Evolutionary conservation across 2,888 invertebrate species (phyloP).

Genomic region (Lumbricus terrestris): DNA sequence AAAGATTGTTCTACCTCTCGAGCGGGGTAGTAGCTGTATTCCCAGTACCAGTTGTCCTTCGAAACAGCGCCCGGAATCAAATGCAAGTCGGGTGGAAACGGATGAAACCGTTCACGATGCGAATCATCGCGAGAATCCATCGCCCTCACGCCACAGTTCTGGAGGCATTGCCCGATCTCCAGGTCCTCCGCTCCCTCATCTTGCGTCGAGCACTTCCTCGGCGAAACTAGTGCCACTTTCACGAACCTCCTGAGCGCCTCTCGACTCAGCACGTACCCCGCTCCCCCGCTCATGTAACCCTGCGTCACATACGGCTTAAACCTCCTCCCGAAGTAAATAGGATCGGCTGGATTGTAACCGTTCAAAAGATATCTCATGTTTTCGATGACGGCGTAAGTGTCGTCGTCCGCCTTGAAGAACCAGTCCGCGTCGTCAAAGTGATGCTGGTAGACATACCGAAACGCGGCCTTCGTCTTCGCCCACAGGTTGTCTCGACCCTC

Average conservation of each 20-base stretch:
- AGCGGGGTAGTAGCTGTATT: conserved; percentile 86
- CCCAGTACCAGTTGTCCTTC: conserved; percentile 81
- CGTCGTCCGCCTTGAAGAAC: conserved; percentile 99
- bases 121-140: conserved; percentile 82
- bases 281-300: conserved; percentile 63
- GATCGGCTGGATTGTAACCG: conserved; percentile 71
- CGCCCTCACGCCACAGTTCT: conserved; percentile 79
- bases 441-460: conserved; percentile 80
- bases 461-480: conserved; percentile 95
- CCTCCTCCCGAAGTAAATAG: conserved; percentile 72
- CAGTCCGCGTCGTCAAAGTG: conserved; percentile 84
- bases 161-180: conserved; percentile 87
- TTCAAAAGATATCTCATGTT: conserved; percentile 87
- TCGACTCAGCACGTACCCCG: conserved; percentile 85
- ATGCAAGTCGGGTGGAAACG: conserved; percentile 89
- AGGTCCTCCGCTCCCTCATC: conserved; percentile 84
- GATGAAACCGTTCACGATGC: conserved; percentile 86
- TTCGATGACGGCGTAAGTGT: conserved; percentile 93
- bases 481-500: conserved; percentile 92
- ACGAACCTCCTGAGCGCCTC: conserved; percentile 77
- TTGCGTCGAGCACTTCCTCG: conserved; percentile 69
- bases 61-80: conserved; percentile 81
- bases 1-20: conserved; percentile 69
- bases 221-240: conserved; percentile 69
- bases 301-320: conserved; percentile 52